A percentile compares a stretch with the other conserved stretches of the same genome.
Conservation (phyloP, 2,113 vertebrate genomes). For the Chrysochloris asiatica region DNA sequence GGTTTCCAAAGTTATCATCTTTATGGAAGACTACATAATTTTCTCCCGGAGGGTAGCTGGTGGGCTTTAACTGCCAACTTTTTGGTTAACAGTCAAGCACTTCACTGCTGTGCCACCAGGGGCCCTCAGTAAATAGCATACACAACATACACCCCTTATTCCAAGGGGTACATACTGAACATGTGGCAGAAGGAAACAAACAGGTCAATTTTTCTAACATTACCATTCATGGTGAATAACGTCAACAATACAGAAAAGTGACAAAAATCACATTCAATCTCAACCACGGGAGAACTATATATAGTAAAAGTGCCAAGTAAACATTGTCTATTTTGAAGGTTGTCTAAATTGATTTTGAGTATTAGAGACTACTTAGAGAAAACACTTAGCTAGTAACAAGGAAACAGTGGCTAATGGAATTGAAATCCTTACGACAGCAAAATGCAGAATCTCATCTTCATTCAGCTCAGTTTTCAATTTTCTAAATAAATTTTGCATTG, state of each 20-base stretch:
- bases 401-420: not conserved
- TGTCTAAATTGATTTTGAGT: not conserved
- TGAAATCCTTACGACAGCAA: constrained; percentile 82
- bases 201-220: not conserved
- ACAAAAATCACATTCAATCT: not conserved
- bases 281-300: too few relatives aligned
- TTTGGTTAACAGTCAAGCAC: not conserved
- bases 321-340: not conserved
- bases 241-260: too few relatives aligned
- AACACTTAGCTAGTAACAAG: not conserved
- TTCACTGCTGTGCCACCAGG: not conserved
- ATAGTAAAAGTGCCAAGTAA: not conserved
- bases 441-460: constrained; percentile 84
- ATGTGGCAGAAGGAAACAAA: not conserved
- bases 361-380: not conserved
- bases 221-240: not conserved
- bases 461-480: constrained; percentile 81
- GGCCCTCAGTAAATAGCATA: not conserved
- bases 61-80: not conserved
- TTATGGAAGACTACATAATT: not conserved
- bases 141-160: not conserved
- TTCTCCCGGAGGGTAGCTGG: not conserved
- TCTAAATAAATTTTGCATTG: constrained; percentile 80
- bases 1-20: not conserved
- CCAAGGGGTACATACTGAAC: not conserved